Base-by-base conservation (phyloP, 2,888 invertebrate species). In the Lochmaea crataegi region DNA sequence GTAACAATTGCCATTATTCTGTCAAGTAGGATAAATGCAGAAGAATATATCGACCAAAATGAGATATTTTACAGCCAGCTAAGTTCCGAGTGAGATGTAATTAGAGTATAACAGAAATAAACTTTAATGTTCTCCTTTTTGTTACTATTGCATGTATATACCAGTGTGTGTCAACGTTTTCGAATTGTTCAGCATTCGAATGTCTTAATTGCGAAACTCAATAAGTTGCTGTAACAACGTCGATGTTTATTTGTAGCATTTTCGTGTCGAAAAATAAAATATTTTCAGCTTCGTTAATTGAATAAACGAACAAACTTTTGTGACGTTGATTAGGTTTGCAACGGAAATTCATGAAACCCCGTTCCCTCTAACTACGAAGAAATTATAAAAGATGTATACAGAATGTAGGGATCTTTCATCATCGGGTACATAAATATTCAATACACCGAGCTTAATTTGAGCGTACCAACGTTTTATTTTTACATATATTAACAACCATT, bases 311-410 rank as follows among this genome's bases (percentile, higher is more conserved):
- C 48, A 58, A 68, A 68, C 68, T 68, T 61, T 51, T 18, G 58
- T 68, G 68, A 60, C 68, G 68, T 68, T 68, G 68, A 68, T 68
- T 68, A 48, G 58, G 63, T 63, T 68, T 53, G 53, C 41, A 61
- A 63, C 61, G 58, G 32, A 63, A 68, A 68, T 68, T 68, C 63
- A 61, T 61, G 68, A 51, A 51, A 22, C 61, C 51, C 48, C 16
- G 51, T 32, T 18, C 11, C 48, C 57, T 10, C 22, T 58, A 67
- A 60, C 68, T 26, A 51, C 48, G 60, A 57, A 11, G 60, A 60
- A 60, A 68, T 68, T 53, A 68, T 63, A 22, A 68, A 41, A 41
- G 41, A 61, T 68, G 51, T 68, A 63, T 63, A 53, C 68, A 63
- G 63, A 63, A 64, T 56, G 38, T 64, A 32, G 41, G 6, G 61